phyloP scores from a whole-genome alignment of 2,797 vertebrate genomes.

The Catostomus latipinnis region DNA sequence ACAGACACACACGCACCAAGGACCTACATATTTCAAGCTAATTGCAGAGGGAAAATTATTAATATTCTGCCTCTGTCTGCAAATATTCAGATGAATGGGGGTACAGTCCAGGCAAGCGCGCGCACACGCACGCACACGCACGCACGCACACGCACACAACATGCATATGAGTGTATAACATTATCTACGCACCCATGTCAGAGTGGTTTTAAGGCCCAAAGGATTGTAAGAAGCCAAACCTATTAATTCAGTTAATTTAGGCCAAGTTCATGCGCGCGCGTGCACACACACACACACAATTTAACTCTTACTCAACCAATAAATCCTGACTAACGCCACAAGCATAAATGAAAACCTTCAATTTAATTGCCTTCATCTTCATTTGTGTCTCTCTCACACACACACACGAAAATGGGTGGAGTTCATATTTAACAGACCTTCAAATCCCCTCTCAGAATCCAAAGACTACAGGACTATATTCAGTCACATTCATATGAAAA shows the following conservation, averaged over 20 bases:
- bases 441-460: slow-evolving; percentile 22
- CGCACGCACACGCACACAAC: slow-evolving; percentile 26
- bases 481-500: slow-evolving; percentile 43
- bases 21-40: slow-evolving; percentile 38
- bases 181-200: slow-evolving; percentile 37
- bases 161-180: slow-evolving; percentile 39
- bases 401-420: neutral
- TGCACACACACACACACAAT: slow-evolving; percentile 20
- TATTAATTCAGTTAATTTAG: slow-evolving; percentile 83
- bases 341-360: slow-evolving; percentile 53
- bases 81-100: slow-evolving; percentile 65
- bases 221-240: slow-evolving; percentile 65
- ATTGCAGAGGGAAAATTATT: slow-evolving; percentile 61
- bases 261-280: slow-evolving; percentile 61
- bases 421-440: slow-evolving; percentile 30
- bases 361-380: slow-evolving; percentile 21
- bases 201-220: slow-evolving; percentile 75
- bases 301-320: slow-evolving; percentile 65
- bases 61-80: slow-evolving; percentile 71
- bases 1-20: slow-evolving; percentile 22
- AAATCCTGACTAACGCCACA: slow-evolving; percentile 74
- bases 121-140: neutral
- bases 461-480: slow-evolving; percentile 33
- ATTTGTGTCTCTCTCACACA: slow-evolving; percentile 24
- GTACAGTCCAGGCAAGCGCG: slow-evolving; percentile 10